phyloP scores from a whole-genome alignment of 2,113 vertebrate species.

The Bufo gargarizans region DNA sequence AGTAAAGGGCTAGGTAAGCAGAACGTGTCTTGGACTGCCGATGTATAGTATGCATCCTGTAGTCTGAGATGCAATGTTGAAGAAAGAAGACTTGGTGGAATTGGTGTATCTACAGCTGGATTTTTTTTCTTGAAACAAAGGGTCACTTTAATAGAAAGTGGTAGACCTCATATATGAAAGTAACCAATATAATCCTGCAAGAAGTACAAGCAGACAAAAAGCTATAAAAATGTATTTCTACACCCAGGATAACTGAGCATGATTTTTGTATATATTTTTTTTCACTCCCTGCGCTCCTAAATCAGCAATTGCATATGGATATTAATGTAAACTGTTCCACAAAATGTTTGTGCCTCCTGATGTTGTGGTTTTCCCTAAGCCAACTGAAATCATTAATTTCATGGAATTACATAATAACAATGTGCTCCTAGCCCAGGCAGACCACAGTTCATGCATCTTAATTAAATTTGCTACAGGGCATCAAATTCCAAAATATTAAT shows the following conservation, averaged over 20 bases:
- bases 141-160: too few relatives aligned
- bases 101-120: too few relatives aligned
- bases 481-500: constrained; percentile 1
- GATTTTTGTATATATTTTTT: not conserved
- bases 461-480: constrained; percentile 14
- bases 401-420: not conserved
- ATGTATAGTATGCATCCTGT: too few relatives aligned
- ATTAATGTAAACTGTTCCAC: not conserved
- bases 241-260: not conserved
- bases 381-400: not conserved
- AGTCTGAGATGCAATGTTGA: too few relatives aligned
- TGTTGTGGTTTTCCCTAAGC: not conserved
- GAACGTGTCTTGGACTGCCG: too few relatives aligned
- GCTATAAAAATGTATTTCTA: not conserved
- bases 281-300: not conserved
- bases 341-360: constrained; percentile 7
- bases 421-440: not conserved
- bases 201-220: too few relatives aligned
- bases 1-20: too few relatives aligned
- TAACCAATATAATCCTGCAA: too few relatives aligned
- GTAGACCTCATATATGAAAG: too few relatives aligned
- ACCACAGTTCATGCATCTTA: constrained; percentile 7
- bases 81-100: too few relatives aligned
- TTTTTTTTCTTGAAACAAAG: too few relatives aligned
- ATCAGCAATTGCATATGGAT: not conserved